These are phyloP conservation scores for Conus ventricosus DNA, from an alignment of 1,140 invertebrate genomes.

Conservation along the genomic window DNA sequence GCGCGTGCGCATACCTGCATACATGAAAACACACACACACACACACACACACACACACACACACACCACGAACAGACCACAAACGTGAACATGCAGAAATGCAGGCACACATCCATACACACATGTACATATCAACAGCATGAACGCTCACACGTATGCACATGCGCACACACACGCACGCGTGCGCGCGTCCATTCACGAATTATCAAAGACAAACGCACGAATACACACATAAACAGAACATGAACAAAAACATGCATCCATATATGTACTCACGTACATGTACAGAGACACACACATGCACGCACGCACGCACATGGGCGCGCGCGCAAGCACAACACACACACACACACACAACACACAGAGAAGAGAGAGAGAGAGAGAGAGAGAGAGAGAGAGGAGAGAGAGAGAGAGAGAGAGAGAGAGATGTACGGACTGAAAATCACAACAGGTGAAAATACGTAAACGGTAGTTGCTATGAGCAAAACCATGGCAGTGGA, in stretches of 20 bases:
- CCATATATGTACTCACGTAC: neutral
- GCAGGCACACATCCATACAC: slow-evolving; percentile 19
- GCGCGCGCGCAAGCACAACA: neutral
- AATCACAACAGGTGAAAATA: no score
- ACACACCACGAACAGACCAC: neutral
- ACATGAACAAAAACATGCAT: neutral
- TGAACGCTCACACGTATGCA: neutral
- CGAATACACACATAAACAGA: neutral
- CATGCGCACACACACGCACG: slow-evolving; percentile 19
- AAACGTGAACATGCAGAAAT: slow-evolving; percentile 5
- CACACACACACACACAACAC: neutral
- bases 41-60: neutral
- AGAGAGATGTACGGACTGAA: no score
- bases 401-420: no score
- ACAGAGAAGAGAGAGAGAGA: no score
- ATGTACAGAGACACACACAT: neutral
- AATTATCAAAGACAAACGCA: slow-evolving; percentile 2
- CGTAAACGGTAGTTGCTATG: no score
- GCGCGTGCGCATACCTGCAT: neutral
- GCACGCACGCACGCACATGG: neutral
- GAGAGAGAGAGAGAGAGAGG: no score
- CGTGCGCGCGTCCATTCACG: neutral
- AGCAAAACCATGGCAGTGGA: no score
- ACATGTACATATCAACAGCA: neutral
- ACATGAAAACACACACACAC: slow-evolving; percentile 1